Evolutionary conservation across 2,797 vertebrate genomes (phyloP), one percentile per base, ranked within the genome.

Genomic region (Arctocebus calabarensis): DNA sequence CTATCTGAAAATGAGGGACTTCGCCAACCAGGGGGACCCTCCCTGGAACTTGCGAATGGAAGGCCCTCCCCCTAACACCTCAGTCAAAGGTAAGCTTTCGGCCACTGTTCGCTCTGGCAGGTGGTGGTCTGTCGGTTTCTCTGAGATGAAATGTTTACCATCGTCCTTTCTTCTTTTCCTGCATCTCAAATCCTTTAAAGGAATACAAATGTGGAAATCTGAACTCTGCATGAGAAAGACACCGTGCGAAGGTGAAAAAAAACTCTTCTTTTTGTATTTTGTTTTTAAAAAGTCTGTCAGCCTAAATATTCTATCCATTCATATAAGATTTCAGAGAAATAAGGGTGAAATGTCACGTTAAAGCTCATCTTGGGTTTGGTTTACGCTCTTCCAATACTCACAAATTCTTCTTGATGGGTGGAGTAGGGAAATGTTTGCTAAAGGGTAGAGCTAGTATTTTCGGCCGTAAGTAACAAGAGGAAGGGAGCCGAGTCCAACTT

Each of bases 1-100:
- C 98, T 99, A 99, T 98, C 99, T 99, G 98, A 99, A 99, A 99
- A 99, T 99, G 99, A 99, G 99, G 97, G 99, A 99, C 99, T 99
- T 99, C 97, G 99, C 99, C 98, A 99, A 99, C 98, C 99, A 99
- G 98, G 99, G 99, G 0, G 99, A 99, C 98, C 99, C 99, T 84
- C 99, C 99, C 0, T 99, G 99, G 99, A 99, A 99, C 98, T 98
- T 99, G 98, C 98, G 99, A 96, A 99, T 99, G 96, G 99, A 99
- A 98, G 99, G 99, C 83, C 99, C 99, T 78, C 99, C 99, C 27
- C 99, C 99, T 66, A 99, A 99, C 98, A 99, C 99, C 81, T 99
- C 99, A 61, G 99, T 99, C 79, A 99, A 99, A 99, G 99, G 99
- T 99, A 99, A 95, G 98, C 85, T 48, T 97, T 96, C 96, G 97